Base-by-base conservation (phyloP, 2,888 invertebrate genomes). In the Dynastes tityus region DNA sequence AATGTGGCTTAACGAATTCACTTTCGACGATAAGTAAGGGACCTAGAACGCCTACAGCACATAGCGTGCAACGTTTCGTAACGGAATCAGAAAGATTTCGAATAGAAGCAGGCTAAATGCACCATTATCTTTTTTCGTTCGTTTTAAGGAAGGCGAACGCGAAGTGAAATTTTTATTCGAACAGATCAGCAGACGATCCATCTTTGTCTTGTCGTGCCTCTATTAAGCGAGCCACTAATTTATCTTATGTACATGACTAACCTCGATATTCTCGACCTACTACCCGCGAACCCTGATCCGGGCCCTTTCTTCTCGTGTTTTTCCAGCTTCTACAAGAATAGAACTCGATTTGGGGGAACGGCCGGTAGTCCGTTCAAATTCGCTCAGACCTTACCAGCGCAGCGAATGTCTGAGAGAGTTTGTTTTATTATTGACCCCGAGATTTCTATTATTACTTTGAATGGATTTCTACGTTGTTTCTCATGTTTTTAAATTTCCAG, bases 181-280 rank as follows among this genome's bases (percentile, higher is more conserved):
- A 71, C 53, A 61, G 73, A 70, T 76, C 65, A 53, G 73, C 73
- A 73, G 65, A 71, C 78, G 84, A 87, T 87, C 85, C 83, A 85
- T 87, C 87, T 85, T 85, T 84, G 86, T 85, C 86, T 84, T 84
- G 84, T 84, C 85, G 83, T 86, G 85, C 85, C 85, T 84, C 85
- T 85, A 85, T 86, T 86, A 85, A 85, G 83, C 80, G 80, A 83
- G 80, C 78, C 82, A 80, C 85, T 86, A 86, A 86, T 86, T 86
- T 85, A 87, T 87, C 86, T 87, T 84, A 81, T 86, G 86, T 84
- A 84, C 86, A 85, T 85, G 85, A 84, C 71, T 71, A 78, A 78
- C 71, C 73, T 53, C 64, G 71, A 71, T 64, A 51, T 70, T 61
- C 68, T 67, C 67, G 78, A 55, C 74, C 67, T 64, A 40, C 78